Base-by-base conservation (phyloP, 2,113 vertebrate species). In the Crotophaga sulcirostris region DNA sequence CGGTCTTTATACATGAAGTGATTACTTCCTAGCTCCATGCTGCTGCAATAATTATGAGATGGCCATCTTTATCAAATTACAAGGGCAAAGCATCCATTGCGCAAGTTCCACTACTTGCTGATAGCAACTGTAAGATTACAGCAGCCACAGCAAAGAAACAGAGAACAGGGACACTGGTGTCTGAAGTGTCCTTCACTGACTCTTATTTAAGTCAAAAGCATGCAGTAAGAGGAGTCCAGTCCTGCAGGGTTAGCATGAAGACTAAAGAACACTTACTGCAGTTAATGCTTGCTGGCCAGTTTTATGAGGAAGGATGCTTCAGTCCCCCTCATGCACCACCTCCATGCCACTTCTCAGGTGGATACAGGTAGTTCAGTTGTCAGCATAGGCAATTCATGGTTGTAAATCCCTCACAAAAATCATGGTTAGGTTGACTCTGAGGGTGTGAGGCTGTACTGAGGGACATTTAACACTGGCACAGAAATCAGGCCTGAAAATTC, bases 261-360 rank as follows among this genome's bases (percentile, higher is more conserved):
- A 21, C 28, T 83, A 5, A 84, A n/a, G 54, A 76, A 28, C 16
- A 10, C 42, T 51, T 79, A 36, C 70, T 55, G 51, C 34, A 84
- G 42, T 40, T 88, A 34, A 9, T 51, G 23, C 29, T 62, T 93
- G 28, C 45, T 62, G 42, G 42, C 31, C 38, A 34, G 19, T 12
- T n/a, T 42, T 62, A 18, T n/a, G 36, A 73, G n/a, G 58, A 82
- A 85, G 36, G 55, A 33, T 69, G 34, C 51, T 63, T 87, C 13
- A 6, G 7, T 51, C 12, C 7, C 33, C 10, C 0, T 54, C 34
- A 7, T 0, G 2, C 29, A 45, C 49, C 40, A 60, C 23, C 51
- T 24, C 63, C 11, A 0, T 60, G 40, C 38, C 15, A 4, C 31
- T 89, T 84, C 60, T 47, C 44, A 31, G 34, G 10, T 73, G 36